Evolutionary conservation across 2,113 vertebrate genomes (phyloP).

Genomic region (Zosterops lateralis): DNA sequence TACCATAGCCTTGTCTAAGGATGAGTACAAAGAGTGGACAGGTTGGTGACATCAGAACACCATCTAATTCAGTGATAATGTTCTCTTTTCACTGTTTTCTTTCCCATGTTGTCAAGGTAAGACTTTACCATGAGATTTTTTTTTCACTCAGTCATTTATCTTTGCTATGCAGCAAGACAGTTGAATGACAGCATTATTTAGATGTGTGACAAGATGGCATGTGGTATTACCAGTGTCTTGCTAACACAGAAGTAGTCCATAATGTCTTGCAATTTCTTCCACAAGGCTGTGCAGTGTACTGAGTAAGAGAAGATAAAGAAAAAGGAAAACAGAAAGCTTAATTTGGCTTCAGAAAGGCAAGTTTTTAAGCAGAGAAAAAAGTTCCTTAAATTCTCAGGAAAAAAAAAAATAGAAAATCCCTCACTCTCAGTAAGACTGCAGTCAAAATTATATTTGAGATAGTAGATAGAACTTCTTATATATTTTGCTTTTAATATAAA

Average conservation of each 20-base stretch:
- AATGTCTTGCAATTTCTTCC: not conserved
- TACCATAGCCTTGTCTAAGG: not conserved
- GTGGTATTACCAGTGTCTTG: not conserved
- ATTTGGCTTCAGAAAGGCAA: not conserved
- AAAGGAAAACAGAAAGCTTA: not conserved
- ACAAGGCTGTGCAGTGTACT: not conserved
- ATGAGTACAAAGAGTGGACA: not conserved
- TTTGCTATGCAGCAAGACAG: not conserved
- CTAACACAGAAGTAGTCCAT: not conserved
- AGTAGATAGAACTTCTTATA: not conserved
- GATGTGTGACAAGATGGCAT: not conserved
- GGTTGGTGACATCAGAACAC: not conserved
- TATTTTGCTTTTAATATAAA: not conserved
- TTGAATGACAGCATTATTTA: not conserved
- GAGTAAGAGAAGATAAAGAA: not conserved
- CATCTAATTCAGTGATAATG: not conserved
- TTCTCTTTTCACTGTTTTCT: not conserved
- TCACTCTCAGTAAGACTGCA: not conserved
- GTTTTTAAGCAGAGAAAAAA: not conserved
- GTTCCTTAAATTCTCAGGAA: not conserved
- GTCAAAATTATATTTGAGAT: not conserved
- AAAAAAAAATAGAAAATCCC: not conserved
- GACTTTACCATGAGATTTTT: not conserved
- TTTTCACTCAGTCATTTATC: not conserved
- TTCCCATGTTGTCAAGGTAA: not conserved